These are phyloP conservation scores for Bungarus multicinctus DNA, from an alignment of 2,113 vertebrate species.

Conservation along the genomic window DNA sequence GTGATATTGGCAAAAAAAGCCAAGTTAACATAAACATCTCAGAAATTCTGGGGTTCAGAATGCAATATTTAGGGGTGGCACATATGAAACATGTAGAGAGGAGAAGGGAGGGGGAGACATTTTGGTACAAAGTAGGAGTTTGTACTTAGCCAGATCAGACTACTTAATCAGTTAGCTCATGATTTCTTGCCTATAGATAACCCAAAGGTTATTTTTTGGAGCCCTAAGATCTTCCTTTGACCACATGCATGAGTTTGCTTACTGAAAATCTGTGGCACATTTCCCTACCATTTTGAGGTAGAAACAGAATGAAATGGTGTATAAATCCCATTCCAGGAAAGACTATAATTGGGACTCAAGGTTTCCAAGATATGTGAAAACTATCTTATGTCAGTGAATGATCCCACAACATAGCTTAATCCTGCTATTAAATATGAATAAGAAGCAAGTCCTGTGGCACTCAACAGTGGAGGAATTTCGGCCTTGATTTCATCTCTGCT, in stretches of 20 bases:
- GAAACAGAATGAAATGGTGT: background rate
- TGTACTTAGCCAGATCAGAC: background rate
- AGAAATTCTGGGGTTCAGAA: slow-evolving; percentile 44
- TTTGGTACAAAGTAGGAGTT: background rate
- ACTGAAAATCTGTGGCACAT: background rate
- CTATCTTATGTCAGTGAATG: background rate
- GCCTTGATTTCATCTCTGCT: background rate
- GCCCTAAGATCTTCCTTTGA: background rate
- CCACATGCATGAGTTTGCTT: background rate
- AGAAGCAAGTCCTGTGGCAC: background rate
- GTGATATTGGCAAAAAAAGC: slow-evolving; percentile 39
- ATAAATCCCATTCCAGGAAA: background rate
- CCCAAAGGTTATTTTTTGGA: background rate
- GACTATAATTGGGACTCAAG: background rate
- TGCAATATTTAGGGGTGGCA: slow-evolving; percentile 31
- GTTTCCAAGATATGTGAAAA: background rate
- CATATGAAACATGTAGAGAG: background rate
- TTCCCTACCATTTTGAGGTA: background rate
- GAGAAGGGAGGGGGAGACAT: background rate
- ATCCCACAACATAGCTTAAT: background rate
- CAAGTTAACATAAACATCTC: slow-evolving; percentile 44
- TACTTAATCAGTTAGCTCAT: background rate
- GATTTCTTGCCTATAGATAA: background rate
- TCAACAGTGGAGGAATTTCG: background rate
- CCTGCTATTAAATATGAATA: background rate